Percentiles rank a stretch among this genome's conserved stretches.
phyloP scores from a whole-genome alignment of 2,888 invertebrate species.

The Melanotus villosus region DNA sequence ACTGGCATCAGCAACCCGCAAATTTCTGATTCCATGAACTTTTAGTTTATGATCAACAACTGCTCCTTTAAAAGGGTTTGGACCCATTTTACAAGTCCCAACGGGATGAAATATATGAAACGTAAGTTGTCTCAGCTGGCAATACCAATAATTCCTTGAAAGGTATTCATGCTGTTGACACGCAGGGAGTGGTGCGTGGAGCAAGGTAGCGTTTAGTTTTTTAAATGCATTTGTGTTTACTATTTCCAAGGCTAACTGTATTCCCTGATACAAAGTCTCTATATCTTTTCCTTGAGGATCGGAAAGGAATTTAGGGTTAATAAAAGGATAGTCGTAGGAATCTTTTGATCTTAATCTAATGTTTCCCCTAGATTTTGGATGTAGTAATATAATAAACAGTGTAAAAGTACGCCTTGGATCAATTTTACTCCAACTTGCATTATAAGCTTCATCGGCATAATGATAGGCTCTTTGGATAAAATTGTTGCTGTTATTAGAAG shows the following conservation, averaged over 20 bases:
- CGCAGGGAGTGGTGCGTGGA: conserved; percentile 25
- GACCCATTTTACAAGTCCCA: conserved; percentile 51
- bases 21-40: conserved; percentile 76
- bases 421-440: neutral
- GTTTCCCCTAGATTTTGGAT: conserved; percentile 70
- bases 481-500: conserved; percentile 58
- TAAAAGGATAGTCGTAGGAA: conserved; percentile 75
- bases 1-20: conserved; percentile 80
- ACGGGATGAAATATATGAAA: conserved; percentile 45
- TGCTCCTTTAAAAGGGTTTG: conserved; percentile 32
- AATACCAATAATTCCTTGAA: conserved; percentile 51
- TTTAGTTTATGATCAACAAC: conserved; percentile 55
- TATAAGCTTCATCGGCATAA: neutral
- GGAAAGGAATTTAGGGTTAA: conserved; percentile 78
- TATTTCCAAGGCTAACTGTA: conserved; percentile 65
- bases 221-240: conserved; percentile 70
- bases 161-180: conserved; percentile 36
- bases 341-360: conserved; percentile 71
- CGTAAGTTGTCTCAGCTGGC: conserved; percentile 46
- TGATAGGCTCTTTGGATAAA: conserved; percentile 42
- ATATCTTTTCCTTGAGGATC: conserved; percentile 69
- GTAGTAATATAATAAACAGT: conserved; percentile 67
- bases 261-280: conserved; percentile 70
- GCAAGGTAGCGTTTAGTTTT: conserved; percentile 69
- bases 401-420: conserved; percentile 21